Conservation (phyloP, 2,888 invertebrate genomes). For the Lymantria monacha region DNA sequence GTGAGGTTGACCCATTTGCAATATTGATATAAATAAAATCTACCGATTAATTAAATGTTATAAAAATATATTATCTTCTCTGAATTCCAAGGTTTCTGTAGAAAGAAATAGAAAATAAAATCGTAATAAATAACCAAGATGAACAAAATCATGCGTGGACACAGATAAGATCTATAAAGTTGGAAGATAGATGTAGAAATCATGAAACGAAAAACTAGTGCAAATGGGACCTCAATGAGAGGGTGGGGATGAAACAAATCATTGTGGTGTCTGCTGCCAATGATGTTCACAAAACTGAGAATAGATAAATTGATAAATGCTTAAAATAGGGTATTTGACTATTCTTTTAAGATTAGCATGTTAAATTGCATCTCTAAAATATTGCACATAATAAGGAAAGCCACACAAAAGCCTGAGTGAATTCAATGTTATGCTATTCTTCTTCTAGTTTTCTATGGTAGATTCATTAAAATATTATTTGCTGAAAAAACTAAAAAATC, state of each 20-base stretch:
- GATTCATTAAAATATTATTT: too few relatives aligned
- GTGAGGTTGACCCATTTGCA: slow-evolving; percentile 77
- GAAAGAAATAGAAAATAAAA: slow-evolving; percentile 37
- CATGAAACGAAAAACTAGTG: slow-evolving; percentile 60
- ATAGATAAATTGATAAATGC: slow-evolving; percentile 33
- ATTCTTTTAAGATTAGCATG: neutral
- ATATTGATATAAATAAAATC: slow-evolving; percentile 39
- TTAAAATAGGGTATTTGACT: slow-evolving; percentile 2
- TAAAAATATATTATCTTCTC: slow-evolving; percentile 19
- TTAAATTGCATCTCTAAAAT: too few relatives aligned
- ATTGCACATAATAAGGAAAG: too few relatives aligned
- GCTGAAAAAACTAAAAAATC: too few relatives aligned
- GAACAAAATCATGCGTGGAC: slow-evolving; percentile 79
- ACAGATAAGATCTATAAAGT: slow-evolving; percentile 67
- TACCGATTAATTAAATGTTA: slow-evolving; percentile 27
- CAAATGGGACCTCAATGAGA: slow-evolving; percentile 76
- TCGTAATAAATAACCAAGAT: slow-evolving; percentile 32
- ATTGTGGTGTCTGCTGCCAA: slow-evolving; percentile 68
- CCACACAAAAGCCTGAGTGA: too few relatives aligned
- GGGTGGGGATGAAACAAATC: slow-evolving; percentile 64
- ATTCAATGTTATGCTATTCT: too few relatives aligned
- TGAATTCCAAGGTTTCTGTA: slow-evolving; percentile 35
- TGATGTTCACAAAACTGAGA: slow-evolving; percentile 21
- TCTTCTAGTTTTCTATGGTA: too few relatives aligned
- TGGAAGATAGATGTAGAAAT: slow-evolving; percentile 46